Base-by-base conservation (phyloP, 2,113 vertebrate genomes). In the Aplodontia rufa region DNA sequence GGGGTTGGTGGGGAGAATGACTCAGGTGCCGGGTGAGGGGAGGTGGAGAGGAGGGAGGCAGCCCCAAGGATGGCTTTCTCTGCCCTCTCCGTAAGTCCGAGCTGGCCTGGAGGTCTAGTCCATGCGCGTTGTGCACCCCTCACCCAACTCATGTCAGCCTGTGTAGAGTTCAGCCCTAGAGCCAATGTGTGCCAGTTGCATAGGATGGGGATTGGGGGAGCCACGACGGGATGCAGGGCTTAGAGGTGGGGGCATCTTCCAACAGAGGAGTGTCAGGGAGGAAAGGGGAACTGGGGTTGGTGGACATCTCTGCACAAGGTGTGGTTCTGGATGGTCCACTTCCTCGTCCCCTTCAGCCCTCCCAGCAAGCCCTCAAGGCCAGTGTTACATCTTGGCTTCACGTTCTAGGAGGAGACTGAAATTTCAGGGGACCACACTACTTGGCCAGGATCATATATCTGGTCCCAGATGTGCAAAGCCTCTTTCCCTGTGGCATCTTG, bases 81-180 rank as follows among this genome's bases (percentile, higher is more conserved):
- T 26, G 28, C 0, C 40, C 62, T 64, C 30, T 64, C 26, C 8
- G 11, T 64, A 30, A 30, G 62, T 10, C 60, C 2, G 22, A 55
- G 28, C 51, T n/a, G 53, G 20, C 45, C 53, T 10, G 22, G 83
- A 40, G 78, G 32, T 19, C 5, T 32, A 5, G 42, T 47, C 32
- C 28, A 9, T 0, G 0, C 28, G 45, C 13, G 8, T 5, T 4
- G 13, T 40, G 64, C 30, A 64, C 8, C 58, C 30, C 10, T 17
- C 0, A 4, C 68, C 40, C 58, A 14, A 26, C 35, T 37, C 11
- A 1, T 5, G 19, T 45, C n/a, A 26, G n/a, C 9, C 28, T 12
- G 13, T 24, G 0, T 1, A 26, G n/a, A 5, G 40, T 30, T 58
- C 5, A 3, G 20, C 24, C 11, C 2, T 4, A 10, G 26, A 58